phyloP scores from a whole-genome alignment of 2,888 invertebrate genomes.

The Hirtodrosophila confusa region DNA sequence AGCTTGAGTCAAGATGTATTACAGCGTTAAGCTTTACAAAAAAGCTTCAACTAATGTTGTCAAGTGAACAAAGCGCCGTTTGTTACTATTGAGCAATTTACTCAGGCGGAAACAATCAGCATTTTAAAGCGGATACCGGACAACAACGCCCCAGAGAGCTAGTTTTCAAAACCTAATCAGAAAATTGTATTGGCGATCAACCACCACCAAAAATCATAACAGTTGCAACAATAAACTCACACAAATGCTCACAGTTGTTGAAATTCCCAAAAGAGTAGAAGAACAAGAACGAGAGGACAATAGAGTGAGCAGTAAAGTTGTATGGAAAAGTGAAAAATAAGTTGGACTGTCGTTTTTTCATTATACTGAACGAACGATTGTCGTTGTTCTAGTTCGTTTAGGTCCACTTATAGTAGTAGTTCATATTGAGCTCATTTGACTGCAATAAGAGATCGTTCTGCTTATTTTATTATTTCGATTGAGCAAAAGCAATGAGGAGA shows the following conservation, averaged over 20 bases:
- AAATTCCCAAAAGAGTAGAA: slow-evolving; percentile 23
- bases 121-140: slow-evolving; percentile 49
- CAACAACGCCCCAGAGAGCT: slow-evolving; percentile 22
- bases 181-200: slow-evolving; percentile 15
- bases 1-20: slow-evolving; percentile 35
- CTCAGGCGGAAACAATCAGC: slow-evolving; percentile 68
- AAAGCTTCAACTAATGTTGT: slow-evolving; percentile 31
- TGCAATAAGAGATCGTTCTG: too few species aligned
- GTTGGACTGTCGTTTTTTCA: too few species aligned
- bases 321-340: too few species aligned
- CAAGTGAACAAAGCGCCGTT: slow-evolving; percentile 17
- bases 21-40: slow-evolving; percentile 20
- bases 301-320: too few species aligned
- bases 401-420: too few species aligned
- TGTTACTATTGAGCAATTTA: slow-evolving; percentile 51
- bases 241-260: slow-evolving; percentile 35
- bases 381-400: too few species aligned
- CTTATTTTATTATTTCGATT: too few species aligned
- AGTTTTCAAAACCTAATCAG: slow-evolving; percentile 11
- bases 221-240: slow-evolving; percentile 32
- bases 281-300: slow-evolving; percentile 20
- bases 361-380: too few species aligned
- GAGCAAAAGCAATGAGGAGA: too few species aligned
- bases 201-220: slow-evolving; percentile 27
- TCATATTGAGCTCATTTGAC: too few species aligned